Conservation (phyloP, 2,888 invertebrate species). For the Platyscelio sp. region DNA sequence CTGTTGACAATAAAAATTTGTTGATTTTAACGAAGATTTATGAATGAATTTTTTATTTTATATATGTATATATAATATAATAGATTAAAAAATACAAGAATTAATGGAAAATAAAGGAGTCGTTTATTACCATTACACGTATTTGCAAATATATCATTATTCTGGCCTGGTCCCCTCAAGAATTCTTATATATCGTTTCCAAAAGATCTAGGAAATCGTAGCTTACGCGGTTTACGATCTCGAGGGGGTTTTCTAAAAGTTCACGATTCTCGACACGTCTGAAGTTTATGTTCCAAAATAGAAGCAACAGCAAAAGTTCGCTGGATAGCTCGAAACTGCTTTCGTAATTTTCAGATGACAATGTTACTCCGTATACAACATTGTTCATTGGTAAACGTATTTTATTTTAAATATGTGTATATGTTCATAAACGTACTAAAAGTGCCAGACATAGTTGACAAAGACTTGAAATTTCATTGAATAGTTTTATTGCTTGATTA, state of each 20-base stretch:
- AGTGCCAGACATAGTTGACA: constrained; percentile 54
- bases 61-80: too few relatives aligned
- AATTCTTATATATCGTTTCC: constrained; percentile 60
- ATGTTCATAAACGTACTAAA: constrained; percentile 68
- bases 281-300: constrained; percentile 69
- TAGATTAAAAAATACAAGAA: too few relatives aligned
- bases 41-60: too few relatives aligned
- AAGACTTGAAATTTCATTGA: constrained; percentile 18
- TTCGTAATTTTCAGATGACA: constrained; percentile 70
- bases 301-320: constrained; percentile 57
- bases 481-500: constrained; percentile 31
- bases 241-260: constrained; percentile 63
- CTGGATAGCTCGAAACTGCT: constrained; percentile 61
- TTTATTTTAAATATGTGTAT: constrained; percentile 60
- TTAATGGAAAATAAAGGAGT: too few relatives aligned
- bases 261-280: constrained; percentile 69
- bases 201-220: constrained; percentile 67
- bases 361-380: constrained; percentile 69
- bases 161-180: constrained; percentile 39
- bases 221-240: constrained; percentile 60
- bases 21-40: too few relatives aligned
- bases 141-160: constrained; percentile 49
- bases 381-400: constrained; percentile 63
- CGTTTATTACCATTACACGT: neutral
- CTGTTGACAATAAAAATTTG: too few relatives aligned